Evolutionary conservation across 2,113 vertebrate species (phyloP), one percentile per base, ranked within the genome.

Genomic region (Albula glossodonta): DNA sequence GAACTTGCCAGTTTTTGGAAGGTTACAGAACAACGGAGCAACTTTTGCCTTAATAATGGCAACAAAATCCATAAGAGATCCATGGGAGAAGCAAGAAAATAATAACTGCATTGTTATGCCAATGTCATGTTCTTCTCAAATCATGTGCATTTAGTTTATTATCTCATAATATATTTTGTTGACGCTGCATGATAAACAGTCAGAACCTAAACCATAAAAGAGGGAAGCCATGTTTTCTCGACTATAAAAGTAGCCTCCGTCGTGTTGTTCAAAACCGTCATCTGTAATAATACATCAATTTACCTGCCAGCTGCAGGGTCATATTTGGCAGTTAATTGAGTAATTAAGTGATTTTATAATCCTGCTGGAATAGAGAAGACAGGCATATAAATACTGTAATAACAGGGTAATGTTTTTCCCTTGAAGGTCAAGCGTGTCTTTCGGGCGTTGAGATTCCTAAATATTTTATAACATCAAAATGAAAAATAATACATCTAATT

Each of bases 401-500:
- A 95, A 93, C 87, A 88, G 86, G 86, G 88, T 88, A 89, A 83
- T 52, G 87, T 91, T 92, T 92, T 90, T 90, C 89, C 86, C 91
- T 89, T 94, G 92, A 96, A 95, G 93, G 93, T 94, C 90, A 94
- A 52, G 82, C 53, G 90, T 92, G 79, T 91, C 84, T 90, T 90
- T 88, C 53, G 89, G 90, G 90, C 87, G 90, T 82, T 89, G 88
- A 86, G 86, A 70, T 90, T 88, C 86, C 87, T 96, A 93, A 96
- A 95, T 95, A 95, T 94, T 96, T 96, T 91, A 95, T 93, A 81
- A 83, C 66, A 90, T 95, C 78, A 91, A 95, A 96, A 95, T 95
- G 88, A 93, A 94, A 91, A 89, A 93, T 91, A 91, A 88, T 86
- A 91, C 89, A 90, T 90, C 90, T 93, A 94, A 93, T 95, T 94